Evolutionary conservation across 1,140 invertebrate genomes (phyloP), one percentile per base, ranked within the genome.

Genomic region (Saccostrea cuccullata): DNA sequence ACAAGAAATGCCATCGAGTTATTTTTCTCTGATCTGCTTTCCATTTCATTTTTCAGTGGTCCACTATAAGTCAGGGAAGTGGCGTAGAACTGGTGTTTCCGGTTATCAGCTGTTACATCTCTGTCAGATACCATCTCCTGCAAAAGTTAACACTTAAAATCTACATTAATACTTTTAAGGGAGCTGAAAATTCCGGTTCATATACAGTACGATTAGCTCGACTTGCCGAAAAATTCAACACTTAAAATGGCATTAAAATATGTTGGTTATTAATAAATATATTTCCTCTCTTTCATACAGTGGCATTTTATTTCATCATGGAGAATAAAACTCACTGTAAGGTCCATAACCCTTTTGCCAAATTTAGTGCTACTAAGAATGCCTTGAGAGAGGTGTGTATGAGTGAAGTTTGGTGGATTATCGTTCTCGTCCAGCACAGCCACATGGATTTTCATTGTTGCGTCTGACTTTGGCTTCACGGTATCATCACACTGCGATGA

Each of bases 331-430:
- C 82, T 84, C 55, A 84, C 82, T 20, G 82, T 84, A 13, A 84
- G 23, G 30, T 84, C 82, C 3, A 84, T n/a, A 2, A 84, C 23
- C 8, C 26, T 23, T 8, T 20, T 56, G 11, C 47, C 55, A 55
- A 84, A 84, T 20, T 55, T 84, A 2, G 17, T 84, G 82, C 55
- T 56, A 55, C 82, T 15, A 17, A 84, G 82, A 55, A 84, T 84
- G n/a, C 82, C 55, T 55, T 55, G n/a, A 23, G 82, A 84, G 9
- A 84, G 47, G 36, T 55, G 12, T 12, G 6, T 23, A 12, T 84
- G 15, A 11, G 20, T 84, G 20, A 84, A 84, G 2, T 55, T 56
- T 84, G 82, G 82, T 30, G 82, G 82, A 55, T 84, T 84, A 40
- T 84, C 82, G 30, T 84, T 84, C 47, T 15, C 47, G 55, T 84